Evolutionary conservation across 2,797 vertebrate species (phyloP).

Genomic region (Rachycentron canadum): DNA sequence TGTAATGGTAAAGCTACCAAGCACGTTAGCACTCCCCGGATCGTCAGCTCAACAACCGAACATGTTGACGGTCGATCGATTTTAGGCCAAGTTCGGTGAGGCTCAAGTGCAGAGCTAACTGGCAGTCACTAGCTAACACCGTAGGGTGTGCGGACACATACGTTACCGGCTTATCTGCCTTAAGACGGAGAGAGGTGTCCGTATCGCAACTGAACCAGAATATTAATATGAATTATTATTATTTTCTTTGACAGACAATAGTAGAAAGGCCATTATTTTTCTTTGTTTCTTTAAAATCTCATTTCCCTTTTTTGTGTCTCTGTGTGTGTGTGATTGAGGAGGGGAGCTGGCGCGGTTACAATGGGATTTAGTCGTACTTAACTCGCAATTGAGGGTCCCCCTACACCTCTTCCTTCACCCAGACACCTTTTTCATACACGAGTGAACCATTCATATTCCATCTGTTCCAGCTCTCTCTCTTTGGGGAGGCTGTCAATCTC

Average conservation of each 20-base stretch:
- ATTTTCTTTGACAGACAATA: constrained; percentile 33
- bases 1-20: not conserved
- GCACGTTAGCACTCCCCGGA: not conserved
- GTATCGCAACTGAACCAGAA: not conserved
- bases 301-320: constrained; percentile 25
- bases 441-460: constrained; percentile 98
- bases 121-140: not conserved
- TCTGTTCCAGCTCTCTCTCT: constrained; percentile 96
- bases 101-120: not conserved
- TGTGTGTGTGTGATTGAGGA: constrained; percentile 2
- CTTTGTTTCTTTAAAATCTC: constrained; percentile 52
- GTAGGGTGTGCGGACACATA: not conserved
- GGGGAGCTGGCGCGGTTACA: constrained; percentile 44
- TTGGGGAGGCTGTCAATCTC: constrained; percentile 99
- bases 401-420: constrained; percentile 80
- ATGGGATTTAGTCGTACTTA: constrained; percentile 83
- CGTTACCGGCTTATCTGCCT: not conserved
- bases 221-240: not conserved
- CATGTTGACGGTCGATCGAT: not conserved
- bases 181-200: not conserved
- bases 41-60: too few species aligned
- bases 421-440: constrained; percentile 94
- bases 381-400: constrained; percentile 79
- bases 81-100: not conserved
- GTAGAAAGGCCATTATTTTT: constrained; percentile 30